Conservation (phyloP, 2,113 vertebrate genomes). For the Nothobranchius furzeri region DNA sequence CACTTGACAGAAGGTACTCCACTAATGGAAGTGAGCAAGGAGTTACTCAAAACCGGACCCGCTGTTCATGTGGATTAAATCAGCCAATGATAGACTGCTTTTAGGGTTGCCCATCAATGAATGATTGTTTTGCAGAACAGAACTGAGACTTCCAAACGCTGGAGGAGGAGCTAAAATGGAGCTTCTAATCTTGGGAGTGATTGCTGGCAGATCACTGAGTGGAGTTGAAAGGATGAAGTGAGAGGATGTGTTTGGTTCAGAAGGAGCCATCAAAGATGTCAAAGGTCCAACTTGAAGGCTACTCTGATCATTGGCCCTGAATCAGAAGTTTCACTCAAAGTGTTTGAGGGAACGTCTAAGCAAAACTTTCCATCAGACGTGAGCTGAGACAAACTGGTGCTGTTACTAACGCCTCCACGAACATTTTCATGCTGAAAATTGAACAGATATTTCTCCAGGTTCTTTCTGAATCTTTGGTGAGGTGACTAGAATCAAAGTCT, state of each 20-base stretch:
- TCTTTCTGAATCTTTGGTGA: no score
- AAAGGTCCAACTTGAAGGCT: slow-evolving; percentile 57
- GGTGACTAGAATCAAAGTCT: no score
- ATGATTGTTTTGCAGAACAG: slow-evolving; percentile 25
- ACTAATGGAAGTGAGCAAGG: slow-evolving; percentile 69
- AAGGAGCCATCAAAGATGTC: slow-evolving; percentile 42
- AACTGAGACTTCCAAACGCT: slow-evolving; percentile 62
- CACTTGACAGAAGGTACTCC: slow-evolving; percentile 13
- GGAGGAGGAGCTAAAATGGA: slow-evolving; percentile 50
- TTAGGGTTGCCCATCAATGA: slow-evolving; percentile 42
- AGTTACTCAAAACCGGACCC: slow-evolving; percentile 59
- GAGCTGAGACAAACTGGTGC: slow-evolving; percentile 63
- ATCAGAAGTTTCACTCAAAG: slow-evolving; percentile 23
- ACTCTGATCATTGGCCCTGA: slow-evolving; percentile 36
- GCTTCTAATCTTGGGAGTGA: slow-evolving; percentile 46
- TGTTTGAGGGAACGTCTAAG: slow-evolving; percentile 19
- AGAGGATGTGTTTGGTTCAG: slow-evolving; percentile 13
- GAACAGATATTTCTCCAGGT: no score
- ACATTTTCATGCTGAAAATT: background rate
- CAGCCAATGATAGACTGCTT: slow-evolving; percentile 84
- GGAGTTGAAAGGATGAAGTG: slow-evolving; percentile 68
- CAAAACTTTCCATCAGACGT: slow-evolving; percentile 43
- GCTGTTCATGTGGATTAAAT: slow-evolving; percentile 83
- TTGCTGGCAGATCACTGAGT: slow-evolving; percentile 75
- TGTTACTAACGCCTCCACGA: slow-evolving; percentile 5